Percentiles rank a stretch among this genome's conserved stretches.
phyloP scores from a whole-genome alignment of 2,888 invertebrate genomes.

The Pristionchus entomophagus region DNA sequence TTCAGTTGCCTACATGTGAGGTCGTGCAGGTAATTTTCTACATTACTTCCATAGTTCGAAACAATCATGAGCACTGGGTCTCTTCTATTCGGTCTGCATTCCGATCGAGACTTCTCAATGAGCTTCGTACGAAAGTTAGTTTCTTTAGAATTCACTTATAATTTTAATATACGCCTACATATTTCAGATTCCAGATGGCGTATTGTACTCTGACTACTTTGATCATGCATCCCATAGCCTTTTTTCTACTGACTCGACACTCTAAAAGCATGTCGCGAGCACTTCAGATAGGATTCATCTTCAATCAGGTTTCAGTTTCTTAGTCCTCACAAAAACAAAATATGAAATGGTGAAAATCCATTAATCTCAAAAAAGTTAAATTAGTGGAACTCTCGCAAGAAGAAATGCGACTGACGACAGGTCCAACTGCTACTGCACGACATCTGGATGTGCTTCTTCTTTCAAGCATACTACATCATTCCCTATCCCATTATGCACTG shows the following conservation, averaged over 20 bases:
- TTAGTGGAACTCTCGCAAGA: too few relatives aligned
- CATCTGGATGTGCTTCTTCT: conserved; percentile 10
- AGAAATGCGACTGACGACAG: too few relatives aligned
- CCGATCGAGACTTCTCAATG: conserved; percentile 1
- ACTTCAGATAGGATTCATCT: not conserved
- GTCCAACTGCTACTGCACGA: not conserved
- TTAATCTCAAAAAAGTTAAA: too few relatives aligned
- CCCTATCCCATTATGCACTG: conserved; percentile 28
- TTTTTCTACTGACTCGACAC: not conserved
- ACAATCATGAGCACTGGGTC: not conserved
- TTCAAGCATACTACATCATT: conserved; percentile 10
- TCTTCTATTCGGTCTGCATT: not conserved
- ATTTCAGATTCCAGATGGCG: not conserved
- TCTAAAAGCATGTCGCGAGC: not conserved
- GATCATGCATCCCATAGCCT: not conserved
- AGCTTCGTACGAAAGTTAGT: not conserved
- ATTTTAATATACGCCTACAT: not conserved
- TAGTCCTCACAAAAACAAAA: too few relatives aligned
- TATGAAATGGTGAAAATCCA: too few relatives aligned
- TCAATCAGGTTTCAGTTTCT: not conserved
- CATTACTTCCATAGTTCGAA: too few relatives aligned
- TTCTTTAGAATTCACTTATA: too few relatives aligned
- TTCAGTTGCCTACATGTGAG: too few relatives aligned
- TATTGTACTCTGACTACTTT: not conserved
- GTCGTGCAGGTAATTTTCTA: too few relatives aligned